These are phyloP conservation scores for Eledona agricola DNA, from an alignment of 2,888 invertebrate genomes.

Conservation along the genomic window DNA sequence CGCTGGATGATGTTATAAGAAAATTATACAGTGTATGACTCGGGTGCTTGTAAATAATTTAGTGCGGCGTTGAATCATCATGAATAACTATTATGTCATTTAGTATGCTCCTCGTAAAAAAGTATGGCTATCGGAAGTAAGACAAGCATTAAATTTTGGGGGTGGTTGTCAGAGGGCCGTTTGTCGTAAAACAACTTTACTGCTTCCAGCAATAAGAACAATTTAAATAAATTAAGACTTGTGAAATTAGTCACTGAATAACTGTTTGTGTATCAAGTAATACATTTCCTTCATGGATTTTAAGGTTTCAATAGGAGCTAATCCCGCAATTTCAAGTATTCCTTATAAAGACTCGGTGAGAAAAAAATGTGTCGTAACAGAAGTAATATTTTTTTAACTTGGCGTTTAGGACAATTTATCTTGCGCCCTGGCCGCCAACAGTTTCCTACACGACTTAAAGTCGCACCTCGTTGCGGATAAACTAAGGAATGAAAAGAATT, in stretches of 20 bases:
- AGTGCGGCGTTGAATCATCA: constrained; percentile 12
- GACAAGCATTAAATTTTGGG: constrained; percentile 30
- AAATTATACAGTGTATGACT: constrained; percentile 21
- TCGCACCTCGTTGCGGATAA: constrained; percentile 7
- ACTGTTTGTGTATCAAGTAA: too few relatives aligned
- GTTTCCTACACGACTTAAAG: constrained; percentile 22
- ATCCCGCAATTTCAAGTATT: background rate
- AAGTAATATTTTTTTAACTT: constrained; percentile 22
- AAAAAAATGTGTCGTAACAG: constrained; percentile 12
- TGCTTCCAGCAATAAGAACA: background rate
- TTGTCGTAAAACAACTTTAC: background rate
- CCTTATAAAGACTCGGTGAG: constrained; percentile 10
- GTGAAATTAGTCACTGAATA: too few relatives aligned
- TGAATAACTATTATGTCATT: constrained; percentile 28
- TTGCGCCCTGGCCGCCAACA: constrained; percentile 8
- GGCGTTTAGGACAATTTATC: constrained; percentile 19
- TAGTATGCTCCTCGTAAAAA: constrained; percentile 23
- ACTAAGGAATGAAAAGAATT: constrained; percentile 7
- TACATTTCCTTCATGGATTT: background rate
- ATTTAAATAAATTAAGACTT: background rate
- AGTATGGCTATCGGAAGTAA: constrained; percentile 32
- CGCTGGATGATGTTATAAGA: constrained; percentile 27
- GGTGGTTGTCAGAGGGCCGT: constrained; percentile 1
- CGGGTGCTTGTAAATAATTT: constrained; percentile 16
- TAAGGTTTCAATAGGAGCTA: background rate